Base-by-base conservation (phyloP, 2,113 vertebrate species). In the Carassius carassius region DNA sequence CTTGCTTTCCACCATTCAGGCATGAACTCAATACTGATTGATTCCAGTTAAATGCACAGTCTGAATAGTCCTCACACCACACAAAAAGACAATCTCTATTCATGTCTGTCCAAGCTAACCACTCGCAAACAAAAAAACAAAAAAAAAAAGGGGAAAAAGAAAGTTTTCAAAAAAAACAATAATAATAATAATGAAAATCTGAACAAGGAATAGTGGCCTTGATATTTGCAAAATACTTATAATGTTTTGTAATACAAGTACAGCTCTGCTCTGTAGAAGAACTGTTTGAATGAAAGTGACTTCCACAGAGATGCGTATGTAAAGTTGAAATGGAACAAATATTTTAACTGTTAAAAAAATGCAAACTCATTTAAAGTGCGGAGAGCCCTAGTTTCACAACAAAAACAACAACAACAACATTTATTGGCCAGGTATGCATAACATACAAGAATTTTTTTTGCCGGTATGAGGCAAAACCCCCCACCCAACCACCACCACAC, bases 31-130 rank as follows among this genome's bases (percentile, higher is more conserved):
- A 70, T 58, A 32, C 62, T 67, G 74, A 65, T 58, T 56, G 60
- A 9, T 72, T 44, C 76, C 35, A 72, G 76, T 44, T 73, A 6
- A 75, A 62, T 84, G 72, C 72, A 32, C 82, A 76, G 72, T 83
- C 69, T 41, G 32, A 83, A 12, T 51, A 17, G 21, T 25, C 19
- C 21, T 82, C 65, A 58, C 29, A 23, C 49, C 23, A 29, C 51
- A 19, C 29, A 29, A 78, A 78, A 17, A 69, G 32, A 67, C 14
- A 16, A 69, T 37, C 16, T 67, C 7, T 62, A 62, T n/a, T 16
- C 8, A 69, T 17, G 65, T 69, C 35, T 35, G 65, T 35, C 32
- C 3, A 19, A 17, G 29, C 16, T 67, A 69, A 35, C 16, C 65
- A 32, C 25, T 32, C 35, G 6, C 65, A 69, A 69, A 3, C 12